Conservation (phyloP, 2,888 invertebrate genomes). For the Phymatocera aterrima region DNA sequence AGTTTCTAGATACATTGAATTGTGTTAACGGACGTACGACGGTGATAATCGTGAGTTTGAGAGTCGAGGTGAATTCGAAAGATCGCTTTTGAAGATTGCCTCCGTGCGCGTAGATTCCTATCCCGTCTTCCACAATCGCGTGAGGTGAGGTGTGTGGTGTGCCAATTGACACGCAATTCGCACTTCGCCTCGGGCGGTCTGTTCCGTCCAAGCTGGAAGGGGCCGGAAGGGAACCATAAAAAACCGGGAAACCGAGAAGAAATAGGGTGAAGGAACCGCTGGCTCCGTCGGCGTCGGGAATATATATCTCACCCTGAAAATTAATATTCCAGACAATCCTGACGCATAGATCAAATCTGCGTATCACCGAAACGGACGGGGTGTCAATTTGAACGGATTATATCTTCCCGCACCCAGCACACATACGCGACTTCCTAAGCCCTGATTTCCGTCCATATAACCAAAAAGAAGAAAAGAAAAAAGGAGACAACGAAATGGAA, state of each 20-base stretch:
- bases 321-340: slow-evolving; percentile 73
- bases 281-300: slow-evolving; percentile 29
- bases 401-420: slow-evolving; percentile 45
- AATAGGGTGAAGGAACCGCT: slow-evolving; percentile 45
- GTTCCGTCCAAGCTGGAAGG: slow-evolving; percentile 48
- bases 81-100: slow-evolving; percentile 29
- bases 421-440: neutral
- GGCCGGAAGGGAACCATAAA: slow-evolving; percentile 56
- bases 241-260: slow-evolving; percentile 53
- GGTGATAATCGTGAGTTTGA: slow-evolving; percentile 22
- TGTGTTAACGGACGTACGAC: neutral
- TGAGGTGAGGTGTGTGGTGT: slow-evolving; percentile 31
- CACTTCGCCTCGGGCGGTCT: slow-evolving; percentile 63
- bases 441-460: neutral
- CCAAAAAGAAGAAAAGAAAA: no score
- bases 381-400: slow-evolving; percentile 73
- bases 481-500: no score
- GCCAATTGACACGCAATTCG: slow-evolving; percentile 50
- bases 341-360: slow-evolving; percentile 74
- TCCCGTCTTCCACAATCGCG: slow-evolving; percentile 3
- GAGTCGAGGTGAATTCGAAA: slow-evolving; percentile 23
- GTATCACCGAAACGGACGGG: slow-evolving; percentile 63
- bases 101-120: neutral
- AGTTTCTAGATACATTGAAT: neutral
- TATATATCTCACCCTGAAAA: slow-evolving; percentile 56